phyloP scores from a whole-genome alignment of 2,113 vertebrate species.

The Alaudala cheleensis region DNA sequence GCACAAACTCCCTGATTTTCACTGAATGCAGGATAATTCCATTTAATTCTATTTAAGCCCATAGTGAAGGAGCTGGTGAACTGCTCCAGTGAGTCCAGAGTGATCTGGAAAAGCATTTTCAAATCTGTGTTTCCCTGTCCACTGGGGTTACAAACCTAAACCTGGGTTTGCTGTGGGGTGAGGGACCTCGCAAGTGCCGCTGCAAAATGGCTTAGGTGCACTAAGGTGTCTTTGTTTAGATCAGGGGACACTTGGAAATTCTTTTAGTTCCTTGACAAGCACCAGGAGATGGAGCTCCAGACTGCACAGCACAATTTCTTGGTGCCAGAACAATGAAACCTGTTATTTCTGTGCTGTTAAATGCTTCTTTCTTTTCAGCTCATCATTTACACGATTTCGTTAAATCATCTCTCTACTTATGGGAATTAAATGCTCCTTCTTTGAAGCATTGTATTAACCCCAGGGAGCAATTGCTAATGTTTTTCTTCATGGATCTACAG shows the following conservation, averaged over 20 bases:
- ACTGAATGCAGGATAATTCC: not conserved
- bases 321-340: not conserved
- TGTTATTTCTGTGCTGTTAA: not conserved
- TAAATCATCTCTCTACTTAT: not conserved
- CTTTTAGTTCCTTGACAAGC: not conserved
- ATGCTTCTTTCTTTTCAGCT: slow-evolving; percentile 22
- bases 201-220: not conserved
- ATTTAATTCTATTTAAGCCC: not conserved
- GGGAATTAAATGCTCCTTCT: slow-evolving; percentile 7
- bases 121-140: not conserved
- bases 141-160: not conserved
- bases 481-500: not conserved
- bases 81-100: not conserved
- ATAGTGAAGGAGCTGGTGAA: not conserved
- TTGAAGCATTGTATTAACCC: not conserved
- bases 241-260: not conserved
- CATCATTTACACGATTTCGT: slow-evolving; percentile 32
- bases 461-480: not conserved
- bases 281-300: slow-evolving; percentile 61
- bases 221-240: not conserved
- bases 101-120: not conserved
- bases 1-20: not conserved
- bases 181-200: not conserved
- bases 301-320: not conserved
- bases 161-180: rapidly evolving